These are phyloP conservation scores for Cepaea nemoralis DNA, from an alignment of 1,140 invertebrate species.

Conservation along the genomic window DNA sequence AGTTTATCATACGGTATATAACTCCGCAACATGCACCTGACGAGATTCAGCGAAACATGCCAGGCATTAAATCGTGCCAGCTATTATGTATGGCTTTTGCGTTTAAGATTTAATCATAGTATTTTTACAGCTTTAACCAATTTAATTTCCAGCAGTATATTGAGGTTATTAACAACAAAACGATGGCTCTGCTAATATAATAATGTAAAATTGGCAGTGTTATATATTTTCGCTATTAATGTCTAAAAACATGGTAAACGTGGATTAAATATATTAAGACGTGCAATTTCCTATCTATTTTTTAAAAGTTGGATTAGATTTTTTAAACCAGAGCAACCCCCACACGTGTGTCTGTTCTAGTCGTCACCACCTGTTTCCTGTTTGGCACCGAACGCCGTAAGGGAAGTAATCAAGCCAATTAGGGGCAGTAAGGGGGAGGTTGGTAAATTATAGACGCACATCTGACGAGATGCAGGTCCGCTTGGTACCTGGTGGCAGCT, in stretches of 20 bases:
- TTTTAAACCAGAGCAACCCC: not conserved
- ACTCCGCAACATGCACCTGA: too few relatives aligned
- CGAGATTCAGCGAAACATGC: too few relatives aligned
- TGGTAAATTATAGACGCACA: not conserved
- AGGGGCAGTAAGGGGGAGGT: not conserved
- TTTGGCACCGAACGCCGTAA: constrained; percentile 2
- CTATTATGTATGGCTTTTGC: too few relatives aligned
- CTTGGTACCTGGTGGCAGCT: not conserved
- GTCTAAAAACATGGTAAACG: not conserved
- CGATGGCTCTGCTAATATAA: too few relatives aligned
- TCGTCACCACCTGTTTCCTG: constrained; percentile 16
- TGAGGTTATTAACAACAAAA: too few relatives aligned
- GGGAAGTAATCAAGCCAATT: constrained; percentile 23
- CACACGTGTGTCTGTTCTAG: not conserved
- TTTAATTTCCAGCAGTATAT: too few relatives aligned
- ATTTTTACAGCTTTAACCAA: too few relatives aligned
- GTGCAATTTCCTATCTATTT: not conserved
- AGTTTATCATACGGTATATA: too few relatives aligned
- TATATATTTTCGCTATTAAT: too few relatives aligned
- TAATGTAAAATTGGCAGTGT: too few relatives aligned
- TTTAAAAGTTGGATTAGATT: not conserved
- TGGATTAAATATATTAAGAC: not conserved
- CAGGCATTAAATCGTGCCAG: too few relatives aligned
- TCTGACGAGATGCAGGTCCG: not conserved
- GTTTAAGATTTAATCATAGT: too few relatives aligned